Conservation (phyloP, 2,113 vertebrate species). For the Cichladusa arquata region DNA sequence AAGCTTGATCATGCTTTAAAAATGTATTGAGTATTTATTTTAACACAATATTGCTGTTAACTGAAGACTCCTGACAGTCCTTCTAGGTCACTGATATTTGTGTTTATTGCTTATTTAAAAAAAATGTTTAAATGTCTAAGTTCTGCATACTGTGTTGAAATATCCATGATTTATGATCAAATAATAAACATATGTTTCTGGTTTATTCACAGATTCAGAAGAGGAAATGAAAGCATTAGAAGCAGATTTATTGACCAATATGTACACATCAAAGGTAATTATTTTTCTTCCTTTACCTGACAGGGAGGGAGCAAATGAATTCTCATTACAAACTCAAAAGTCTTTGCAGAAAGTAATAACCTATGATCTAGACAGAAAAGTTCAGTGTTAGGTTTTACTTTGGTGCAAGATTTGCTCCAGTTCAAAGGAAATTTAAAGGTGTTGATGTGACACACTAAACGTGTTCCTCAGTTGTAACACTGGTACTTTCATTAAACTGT, state of each 20-base stretch:
- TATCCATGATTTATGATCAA: slow-evolving; percentile 26
- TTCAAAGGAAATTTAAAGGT: slow-evolving; percentile 46
- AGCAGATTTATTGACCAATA: slow-evolving; percentile 87
- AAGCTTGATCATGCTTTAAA: not conserved
- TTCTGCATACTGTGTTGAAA: not conserved
- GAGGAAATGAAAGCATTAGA: slow-evolving; percentile 86
- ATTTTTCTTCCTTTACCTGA: slow-evolving; percentile 45
- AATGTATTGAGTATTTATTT: not conserved
- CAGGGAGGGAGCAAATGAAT: slow-evolving; percentile 1
- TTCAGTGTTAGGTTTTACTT: slow-evolving; percentile 17
- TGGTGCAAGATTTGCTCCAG: not conserved
- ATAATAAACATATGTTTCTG: slow-evolving; percentile 66
- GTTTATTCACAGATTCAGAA: slow-evolving; percentile 82
- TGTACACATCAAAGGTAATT: slow-evolving; percentile 89
- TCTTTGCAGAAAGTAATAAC: slow-evolving; percentile 43
- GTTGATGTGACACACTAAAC: slow-evolving; percentile 36
- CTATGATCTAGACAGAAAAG: not conserved
- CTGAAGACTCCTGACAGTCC: not conserved
- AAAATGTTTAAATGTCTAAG: not conserved
- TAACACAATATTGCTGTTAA: not conserved
- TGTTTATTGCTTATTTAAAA: not conserved
- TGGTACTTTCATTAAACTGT: slow-evolving; percentile 52
- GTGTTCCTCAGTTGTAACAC: not conserved
- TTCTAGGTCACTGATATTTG: not conserved
- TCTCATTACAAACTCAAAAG: slow-evolving; percentile 40